Conservation (phyloP, 2,888 invertebrate species). For the Poecilus cupreus region DNA sequence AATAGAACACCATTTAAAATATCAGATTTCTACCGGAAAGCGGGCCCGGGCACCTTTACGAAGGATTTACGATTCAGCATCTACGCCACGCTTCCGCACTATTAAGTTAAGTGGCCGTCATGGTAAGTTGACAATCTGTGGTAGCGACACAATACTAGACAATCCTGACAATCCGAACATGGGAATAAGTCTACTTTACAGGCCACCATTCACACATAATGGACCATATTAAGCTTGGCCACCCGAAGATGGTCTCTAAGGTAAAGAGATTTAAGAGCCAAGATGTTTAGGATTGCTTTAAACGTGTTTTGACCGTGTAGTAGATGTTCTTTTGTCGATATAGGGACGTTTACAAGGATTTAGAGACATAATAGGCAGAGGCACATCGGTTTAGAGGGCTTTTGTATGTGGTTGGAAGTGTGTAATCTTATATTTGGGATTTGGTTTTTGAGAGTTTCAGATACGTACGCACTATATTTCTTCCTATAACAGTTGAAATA, state of each 20-base stretch:
- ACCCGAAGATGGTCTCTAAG: conserved; percentile 49
- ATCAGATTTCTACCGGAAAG: conserved; percentile 57
- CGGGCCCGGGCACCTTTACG: neutral
- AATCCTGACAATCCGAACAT: conserved; percentile 69
- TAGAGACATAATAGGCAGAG: conserved; percentile 57
- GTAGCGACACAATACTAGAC: conserved; percentile 66
- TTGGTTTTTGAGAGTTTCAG: neutral
- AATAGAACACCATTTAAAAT: conserved; percentile 54
- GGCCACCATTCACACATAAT: conserved; percentile 68
- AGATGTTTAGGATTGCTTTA: conserved; percentile 46
- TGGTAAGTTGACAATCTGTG: conserved; percentile 64
- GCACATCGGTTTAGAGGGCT: conserved; percentile 17
- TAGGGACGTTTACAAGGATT: conserved; percentile 59
- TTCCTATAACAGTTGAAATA: no score
- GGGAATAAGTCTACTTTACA: conserved; percentile 66
- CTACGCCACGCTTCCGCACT: conserved; percentile 60
- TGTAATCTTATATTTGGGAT: conserved; percentile 49
- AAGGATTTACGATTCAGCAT: conserved; percentile 45
- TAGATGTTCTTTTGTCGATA: conserved; percentile 59
- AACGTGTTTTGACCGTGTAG: conserved; percentile 58
- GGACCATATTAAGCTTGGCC: conserved; percentile 66
- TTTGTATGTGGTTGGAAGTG: conserved; percentile 26
- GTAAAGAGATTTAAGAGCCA: neutral
- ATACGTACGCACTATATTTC: neutral
- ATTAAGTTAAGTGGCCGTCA: conserved; percentile 71